A percentile compares a stretch with the other conserved stretches of the same genome.
Conservation (phyloP, 2,113 vertebrate species). For the Pleuronectes platessa region DNA sequence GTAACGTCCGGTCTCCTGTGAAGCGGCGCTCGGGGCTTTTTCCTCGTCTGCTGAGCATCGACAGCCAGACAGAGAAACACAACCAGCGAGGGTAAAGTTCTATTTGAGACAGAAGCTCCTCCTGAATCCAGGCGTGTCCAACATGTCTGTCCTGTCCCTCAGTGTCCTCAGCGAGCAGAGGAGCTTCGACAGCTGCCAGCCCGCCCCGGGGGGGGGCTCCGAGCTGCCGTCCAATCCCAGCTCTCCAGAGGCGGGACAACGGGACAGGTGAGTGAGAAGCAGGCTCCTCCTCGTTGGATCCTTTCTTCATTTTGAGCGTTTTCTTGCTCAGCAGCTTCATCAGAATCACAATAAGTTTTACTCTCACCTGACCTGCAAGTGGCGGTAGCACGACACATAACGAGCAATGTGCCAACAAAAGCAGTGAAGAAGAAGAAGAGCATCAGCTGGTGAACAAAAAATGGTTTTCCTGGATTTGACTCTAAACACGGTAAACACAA, state of each 20-base stretch:
- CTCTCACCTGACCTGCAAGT: too few relatives aligned
- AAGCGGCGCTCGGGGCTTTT: constrained; percentile 93
- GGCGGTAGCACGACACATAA: too few relatives aligned
- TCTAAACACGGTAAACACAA: too few relatives aligned
- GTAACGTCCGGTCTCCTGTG: constrained; percentile 87
- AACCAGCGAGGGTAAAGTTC: constrained; percentile 82
- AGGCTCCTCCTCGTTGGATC: background rate
- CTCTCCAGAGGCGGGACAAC: constrained; percentile 92
- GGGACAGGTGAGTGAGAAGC: constrained; percentile 79
- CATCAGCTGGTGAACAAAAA: too few relatives aligned
- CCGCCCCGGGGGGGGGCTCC: constrained; percentile 88
- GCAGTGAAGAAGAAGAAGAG: too few relatives aligned
- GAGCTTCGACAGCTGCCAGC: constrained; percentile 86
- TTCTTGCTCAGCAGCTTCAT: too few relatives aligned
- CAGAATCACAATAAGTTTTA: too few relatives aligned
- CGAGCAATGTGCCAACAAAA: too few relatives aligned
- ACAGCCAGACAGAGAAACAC: constrained; percentile 87
- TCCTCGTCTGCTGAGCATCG: constrained; percentile 90
- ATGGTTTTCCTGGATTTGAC: too few relatives aligned
- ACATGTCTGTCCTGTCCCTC: background rate
- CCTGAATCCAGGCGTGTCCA: background rate
- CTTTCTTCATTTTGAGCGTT: background rate
- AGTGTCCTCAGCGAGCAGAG: constrained; percentile 87
- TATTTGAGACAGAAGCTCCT: background rate
- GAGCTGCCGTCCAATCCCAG: constrained; percentile 93